Conservation (phyloP, 2,797 vertebrate species). For the Hydrophis major region DNA sequence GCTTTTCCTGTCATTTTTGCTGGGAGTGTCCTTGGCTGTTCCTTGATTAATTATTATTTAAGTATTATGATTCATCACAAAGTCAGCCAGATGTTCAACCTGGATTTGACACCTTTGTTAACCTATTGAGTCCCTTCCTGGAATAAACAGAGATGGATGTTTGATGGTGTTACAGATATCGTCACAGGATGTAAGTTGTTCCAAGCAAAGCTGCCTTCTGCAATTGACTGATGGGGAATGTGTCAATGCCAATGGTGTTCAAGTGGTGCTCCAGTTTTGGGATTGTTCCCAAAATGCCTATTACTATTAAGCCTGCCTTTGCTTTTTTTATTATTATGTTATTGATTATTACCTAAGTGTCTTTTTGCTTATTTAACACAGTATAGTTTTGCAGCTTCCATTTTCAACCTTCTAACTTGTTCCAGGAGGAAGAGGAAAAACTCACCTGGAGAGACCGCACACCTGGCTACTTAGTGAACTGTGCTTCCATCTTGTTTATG, state of each 20-base stretch:
- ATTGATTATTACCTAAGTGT: not conserved
- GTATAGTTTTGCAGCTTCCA: not conserved
- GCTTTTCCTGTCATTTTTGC: no score
- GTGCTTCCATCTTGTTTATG: constrained; percentile 90
- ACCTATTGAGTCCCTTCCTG: no score
- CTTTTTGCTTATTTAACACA: not conserved
- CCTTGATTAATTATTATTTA: no score
- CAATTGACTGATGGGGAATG: not conserved
- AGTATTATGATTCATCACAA: no score
- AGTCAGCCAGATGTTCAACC: no score
- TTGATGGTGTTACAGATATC: no score
- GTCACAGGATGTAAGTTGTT: not conserved
- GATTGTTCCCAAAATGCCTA: not conserved
- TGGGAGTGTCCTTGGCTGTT: no score
- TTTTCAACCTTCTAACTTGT: constrained; percentile 42
- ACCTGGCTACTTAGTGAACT: constrained; percentile 87
- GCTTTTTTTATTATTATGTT: not conserved
- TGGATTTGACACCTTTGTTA: no score
- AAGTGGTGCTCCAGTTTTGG: not conserved
- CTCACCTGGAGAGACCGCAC: constrained; percentile 89
- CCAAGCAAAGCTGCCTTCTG: not conserved
- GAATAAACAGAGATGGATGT: no score
- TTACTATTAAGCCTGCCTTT: not conserved
- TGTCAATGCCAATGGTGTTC: not conserved
- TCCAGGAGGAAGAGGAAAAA: constrained; percentile 80